Percentiles rank a stretch among this genome's conserved stretches.
phyloP scores from a whole-genome alignment of 2,888 invertebrate genomes.

The Ischnura elegans region DNA sequence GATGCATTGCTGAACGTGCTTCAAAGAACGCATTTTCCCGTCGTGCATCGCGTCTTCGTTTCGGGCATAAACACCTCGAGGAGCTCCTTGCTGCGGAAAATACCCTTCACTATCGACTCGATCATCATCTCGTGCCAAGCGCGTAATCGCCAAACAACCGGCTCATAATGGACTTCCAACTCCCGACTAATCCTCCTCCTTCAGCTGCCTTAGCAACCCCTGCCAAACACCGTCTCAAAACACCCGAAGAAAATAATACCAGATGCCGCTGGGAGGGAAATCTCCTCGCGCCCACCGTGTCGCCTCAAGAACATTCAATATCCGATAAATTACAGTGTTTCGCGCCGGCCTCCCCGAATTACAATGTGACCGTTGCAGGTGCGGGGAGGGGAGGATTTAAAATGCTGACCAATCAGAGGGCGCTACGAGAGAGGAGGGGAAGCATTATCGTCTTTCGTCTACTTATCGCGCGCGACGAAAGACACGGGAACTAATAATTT shows the following conservation, averaged over 20 bases:
- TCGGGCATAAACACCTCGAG: no score
- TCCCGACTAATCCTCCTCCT: background rate
- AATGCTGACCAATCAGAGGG: background rate
- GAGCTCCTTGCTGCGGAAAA: no score
- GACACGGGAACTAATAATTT: background rate
- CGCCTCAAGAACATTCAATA: conserved; percentile 10
- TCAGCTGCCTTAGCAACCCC: background rate
- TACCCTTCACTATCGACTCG: no score
- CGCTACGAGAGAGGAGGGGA: background rate
- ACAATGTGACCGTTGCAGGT: conserved; percentile 23
- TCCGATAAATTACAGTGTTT: conserved; percentile 24
- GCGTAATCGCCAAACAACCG: background rate
- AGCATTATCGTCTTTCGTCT: background rate
- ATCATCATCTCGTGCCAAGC: background rate
- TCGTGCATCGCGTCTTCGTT: no score
- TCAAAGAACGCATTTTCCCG: no score
- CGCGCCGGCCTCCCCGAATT: background rate
- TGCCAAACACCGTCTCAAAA: background rate
- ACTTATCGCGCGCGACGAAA: background rate
- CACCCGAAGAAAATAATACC: background rate
- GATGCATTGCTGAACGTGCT: no score
- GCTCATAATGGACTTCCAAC: background rate
- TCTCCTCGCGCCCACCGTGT: background rate
- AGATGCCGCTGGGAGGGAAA: background rate
- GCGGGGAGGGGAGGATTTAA: background rate